Evolutionary conservation across 2,888 invertebrate genomes (phyloP).

Genomic region (Eugnorisma glareosa): DNA sequence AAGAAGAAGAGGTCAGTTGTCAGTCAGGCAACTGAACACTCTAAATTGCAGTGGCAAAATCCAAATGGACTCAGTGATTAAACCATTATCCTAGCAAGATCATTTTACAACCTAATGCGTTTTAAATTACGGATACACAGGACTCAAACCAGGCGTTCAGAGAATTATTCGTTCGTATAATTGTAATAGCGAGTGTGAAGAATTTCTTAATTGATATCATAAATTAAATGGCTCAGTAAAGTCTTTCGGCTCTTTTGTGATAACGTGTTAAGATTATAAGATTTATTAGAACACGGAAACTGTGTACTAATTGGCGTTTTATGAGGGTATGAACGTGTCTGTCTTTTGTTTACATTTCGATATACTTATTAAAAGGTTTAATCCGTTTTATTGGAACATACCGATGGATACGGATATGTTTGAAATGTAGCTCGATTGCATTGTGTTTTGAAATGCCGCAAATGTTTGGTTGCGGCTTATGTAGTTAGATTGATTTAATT

Average conservation of each 20-base stretch:
- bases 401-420: slow-evolving; percentile 6
- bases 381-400: slow-evolving; percentile 36
- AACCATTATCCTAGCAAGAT: slow-evolving; percentile 26
- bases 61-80: neutral
- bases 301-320: slow-evolving; percentile 84
- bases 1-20: neutral
- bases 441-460: slow-evolving; percentile 6
- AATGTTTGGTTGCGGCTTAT: neutral
- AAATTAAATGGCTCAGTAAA: slow-evolving; percentile 81
- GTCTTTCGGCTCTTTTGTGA: slow-evolving; percentile 82
- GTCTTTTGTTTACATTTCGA: slow-evolving; percentile 76
- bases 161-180: slow-evolving; percentile 66
- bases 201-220: slow-evolving; percentile 87
- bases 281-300: slow-evolving; percentile 82
- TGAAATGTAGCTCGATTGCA: neutral
- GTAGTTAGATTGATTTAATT: neutral
- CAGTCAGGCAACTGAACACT: neutral
- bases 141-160: slow-evolving; percentile 43
- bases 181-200: slow-evolving; percentile 81
- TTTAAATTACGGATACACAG: slow-evolving; percentile 43
- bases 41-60: slow-evolving; percentile 8
- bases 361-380: slow-evolving; percentile 73
- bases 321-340: slow-evolving; percentile 73
- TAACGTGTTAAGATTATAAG: slow-evolving; percentile 81
- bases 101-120: slow-evolving; percentile 34